phyloP scores from a whole-genome alignment of 2,888 invertebrate genomes.

The Operophtera brumata region DNA sequence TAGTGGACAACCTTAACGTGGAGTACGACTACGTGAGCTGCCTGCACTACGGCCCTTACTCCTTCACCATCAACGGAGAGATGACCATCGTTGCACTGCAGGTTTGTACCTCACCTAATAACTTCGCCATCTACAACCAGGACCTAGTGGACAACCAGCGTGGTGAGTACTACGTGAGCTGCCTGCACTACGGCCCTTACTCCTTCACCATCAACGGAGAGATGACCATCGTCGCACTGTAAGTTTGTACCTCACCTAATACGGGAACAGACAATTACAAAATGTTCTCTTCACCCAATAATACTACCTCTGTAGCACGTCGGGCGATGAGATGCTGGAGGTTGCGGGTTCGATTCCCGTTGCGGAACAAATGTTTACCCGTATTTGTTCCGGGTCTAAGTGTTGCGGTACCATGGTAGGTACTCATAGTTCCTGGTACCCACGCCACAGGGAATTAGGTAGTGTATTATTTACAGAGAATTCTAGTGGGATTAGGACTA shows the following conservation, averaged over 20 bases:
- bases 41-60: slow-evolving; percentile 85
- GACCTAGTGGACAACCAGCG: slow-evolving; percentile 81
- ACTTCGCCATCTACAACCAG: slow-evolving; percentile 81
- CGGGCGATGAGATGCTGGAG: too few species aligned
- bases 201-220: slow-evolving; percentile 84
- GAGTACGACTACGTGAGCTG: slow-evolving; percentile 87
- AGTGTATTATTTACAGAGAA: too few species aligned
- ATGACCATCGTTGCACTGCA: slow-evolving; percentile 81
- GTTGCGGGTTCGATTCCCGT: too few species aligned
- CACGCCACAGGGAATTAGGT: too few species aligned
- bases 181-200: slow-evolving; percentile 85
- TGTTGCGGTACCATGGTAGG: too few species aligned
- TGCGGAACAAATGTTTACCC: too few species aligned
- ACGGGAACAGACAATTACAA: too few species aligned
- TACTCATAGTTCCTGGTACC: too few species aligned
- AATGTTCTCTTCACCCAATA: too few species aligned
- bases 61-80: slow-evolving; percentile 83
- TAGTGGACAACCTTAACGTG: slow-evolving; percentile 81
- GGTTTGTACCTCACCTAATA: slow-evolving; percentile 52
- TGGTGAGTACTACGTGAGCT: slow-evolving; percentile 84
- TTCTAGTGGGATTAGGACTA: too few species aligned
- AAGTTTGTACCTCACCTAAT: slow-evolving; percentile 51
- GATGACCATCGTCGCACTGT: slow-evolving; percentile 81
- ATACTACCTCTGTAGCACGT: too few species aligned
- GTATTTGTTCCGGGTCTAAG: too few species aligned